Evolutionary conservation across 1,140 invertebrate species (phyloP), one percentile per base, ranked within the genome.

Genomic region (Aleiodes sp.): DNA sequence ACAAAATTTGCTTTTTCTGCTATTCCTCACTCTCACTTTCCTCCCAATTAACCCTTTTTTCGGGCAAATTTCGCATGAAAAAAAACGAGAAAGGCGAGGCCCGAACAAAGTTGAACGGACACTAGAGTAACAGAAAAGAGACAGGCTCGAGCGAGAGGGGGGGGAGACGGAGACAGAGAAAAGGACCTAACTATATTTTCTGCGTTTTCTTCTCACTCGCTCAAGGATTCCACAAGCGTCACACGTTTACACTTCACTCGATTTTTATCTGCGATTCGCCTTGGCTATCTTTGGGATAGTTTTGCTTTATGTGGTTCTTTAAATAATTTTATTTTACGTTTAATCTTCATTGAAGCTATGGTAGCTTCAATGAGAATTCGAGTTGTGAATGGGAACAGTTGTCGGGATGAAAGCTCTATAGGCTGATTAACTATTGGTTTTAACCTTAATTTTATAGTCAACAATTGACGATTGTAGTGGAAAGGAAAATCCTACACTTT

Each of bases 371-470:
- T 28, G 12, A 24, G 46, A 63, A 70, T 52, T 31, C 10, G 19
- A 28, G 19, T 29, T 26, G 67, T 26, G 24, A 65, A 31, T 56
- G 16, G 41, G 31, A 28, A 26, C 33, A 37, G 60, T 14, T 29
- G 24, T 33, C 3, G 29, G 35, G 21, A 21, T 59, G 26, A 28
- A 71, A 52, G 66, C 14, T 43, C 56, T 12, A 26, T n/a, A 21
- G 16, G 46, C 14, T 35, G 28, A 62, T 72, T 57, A 21, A 33
- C 29, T 52, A 41, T 69, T 64, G 66, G 65, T 24, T 74, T 78
- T 78, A 79, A 79, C 77, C 77, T 79, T 75, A 79, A 76, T 70
- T 71, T 70, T 16, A 4, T 21, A 19, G 19, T 29, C 62, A 64
- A 64, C 62, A 64, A 64, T 64, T 6, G 16, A 43, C 31, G 12